Evolutionary conservation across 2,888 invertebrate species (phyloP).

Genomic region (Acrocyrtus sp.): DNA sequence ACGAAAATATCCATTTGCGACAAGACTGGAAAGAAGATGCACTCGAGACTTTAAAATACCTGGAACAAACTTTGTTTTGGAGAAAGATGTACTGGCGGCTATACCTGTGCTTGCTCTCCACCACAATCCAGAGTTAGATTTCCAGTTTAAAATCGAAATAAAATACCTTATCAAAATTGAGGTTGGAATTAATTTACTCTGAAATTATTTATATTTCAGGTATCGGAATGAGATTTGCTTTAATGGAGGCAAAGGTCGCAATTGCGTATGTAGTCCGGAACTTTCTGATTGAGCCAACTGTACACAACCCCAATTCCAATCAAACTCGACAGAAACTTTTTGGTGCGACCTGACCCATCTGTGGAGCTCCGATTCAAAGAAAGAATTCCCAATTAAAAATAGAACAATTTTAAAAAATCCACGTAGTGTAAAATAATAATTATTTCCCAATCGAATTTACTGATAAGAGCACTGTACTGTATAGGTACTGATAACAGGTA

Average conservation of each 20-base stretch:
- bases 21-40: constrained; percentile 41
- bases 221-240: not conserved
- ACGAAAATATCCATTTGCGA: constrained; percentile 40
- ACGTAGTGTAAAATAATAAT: too few species aligned
- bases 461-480: too few species aligned
- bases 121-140: too few species aligned
- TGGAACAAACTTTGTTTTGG: constrained; percentile 21
- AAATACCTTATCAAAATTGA: too few species aligned
- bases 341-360: not conserved
- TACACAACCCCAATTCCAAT: not conserved
- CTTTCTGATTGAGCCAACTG: not conserved
- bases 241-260: not conserved
- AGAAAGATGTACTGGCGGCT: constrained; percentile 29
- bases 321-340: not conserved
- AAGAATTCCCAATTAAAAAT: too few species aligned
- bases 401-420: too few species aligned
- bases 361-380: not conserved
- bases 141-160: too few species aligned
- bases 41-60: constrained; percentile 41
- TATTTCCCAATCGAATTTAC: too few species aligned
- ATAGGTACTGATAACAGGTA: too few species aligned
- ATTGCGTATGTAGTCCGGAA: not conserved
- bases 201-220: not conserved
- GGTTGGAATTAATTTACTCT: too few species aligned
- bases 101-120: constrained; percentile 42